Evolutionary conservation across 2,797 vertebrate species (phyloP).

Genomic region (Peromyscus eremicus): DNA sequence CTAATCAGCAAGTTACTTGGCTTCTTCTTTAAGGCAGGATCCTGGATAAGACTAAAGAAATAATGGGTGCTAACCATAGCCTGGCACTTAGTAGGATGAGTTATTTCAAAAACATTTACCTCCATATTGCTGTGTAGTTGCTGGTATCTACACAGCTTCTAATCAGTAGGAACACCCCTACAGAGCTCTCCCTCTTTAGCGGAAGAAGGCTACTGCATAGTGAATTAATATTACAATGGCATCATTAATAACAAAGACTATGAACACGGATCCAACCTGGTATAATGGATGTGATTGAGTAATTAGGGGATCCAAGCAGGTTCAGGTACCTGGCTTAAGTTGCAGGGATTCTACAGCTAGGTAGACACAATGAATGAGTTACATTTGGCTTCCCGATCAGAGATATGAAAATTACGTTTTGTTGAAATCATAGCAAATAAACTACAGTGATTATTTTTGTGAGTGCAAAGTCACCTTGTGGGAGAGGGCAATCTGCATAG

Average conservation of each 20-base stretch:
- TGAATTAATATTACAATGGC: constrained; percentile 5
- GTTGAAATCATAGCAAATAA: not conserved
- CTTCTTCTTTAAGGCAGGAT: not conserved
- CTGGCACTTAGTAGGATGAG: not conserved
- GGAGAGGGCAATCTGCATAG: not conserved
- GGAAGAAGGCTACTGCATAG: not conserved
- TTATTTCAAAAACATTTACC: not conserved
- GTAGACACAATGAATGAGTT: not conserved
- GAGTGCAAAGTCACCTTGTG: not conserved
- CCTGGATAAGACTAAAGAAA: too few species aligned
- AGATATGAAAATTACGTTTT: constrained; percentile 7
- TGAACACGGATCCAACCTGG: not conserved
- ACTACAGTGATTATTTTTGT: not conserved
- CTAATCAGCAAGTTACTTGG: not conserved
- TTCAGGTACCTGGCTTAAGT: not conserved
- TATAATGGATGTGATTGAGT: not conserved
- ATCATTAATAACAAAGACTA: constrained; percentile 54
- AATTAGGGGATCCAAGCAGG: not conserved
- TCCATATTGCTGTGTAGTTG: not conserved
- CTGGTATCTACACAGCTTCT: accelerated
- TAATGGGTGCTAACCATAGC: accelerated
- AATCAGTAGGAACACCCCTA: not conserved
- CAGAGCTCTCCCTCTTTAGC: not conserved
- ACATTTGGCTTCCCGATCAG: not conserved
- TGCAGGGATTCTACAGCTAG: not conserved